Evolutionary conservation across 1,140 invertebrate genomes (phyloP).

Genomic region (Drosophila rufa): DNA sequence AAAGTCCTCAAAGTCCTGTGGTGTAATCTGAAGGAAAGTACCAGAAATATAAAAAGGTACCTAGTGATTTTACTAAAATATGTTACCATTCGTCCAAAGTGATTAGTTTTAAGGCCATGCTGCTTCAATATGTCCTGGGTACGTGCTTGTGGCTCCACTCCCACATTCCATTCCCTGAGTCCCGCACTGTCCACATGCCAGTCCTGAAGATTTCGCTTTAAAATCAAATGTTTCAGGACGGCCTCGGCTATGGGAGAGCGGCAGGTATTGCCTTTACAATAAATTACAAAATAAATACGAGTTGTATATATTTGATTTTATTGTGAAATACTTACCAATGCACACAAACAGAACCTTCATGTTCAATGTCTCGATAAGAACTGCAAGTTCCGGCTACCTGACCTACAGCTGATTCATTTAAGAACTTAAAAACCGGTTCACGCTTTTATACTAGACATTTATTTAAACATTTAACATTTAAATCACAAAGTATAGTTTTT

Average conservation of each 20-base stretch:
- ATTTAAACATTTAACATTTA: slow-evolving; percentile 21
- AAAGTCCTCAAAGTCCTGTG: slow-evolving; percentile 91
- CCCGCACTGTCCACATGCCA: slow-evolving; percentile 96
- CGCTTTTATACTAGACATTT: slow-evolving; percentile 24
- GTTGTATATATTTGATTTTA: slow-evolving; percentile 4
- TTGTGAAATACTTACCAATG: slow-evolving; percentile 60
- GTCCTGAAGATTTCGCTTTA: slow-evolving; percentile 87
- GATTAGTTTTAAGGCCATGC: slow-evolving; percentile 88
- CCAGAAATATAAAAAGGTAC: neutral
- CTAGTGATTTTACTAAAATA: no score
- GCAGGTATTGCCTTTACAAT: slow-evolving; percentile 93
- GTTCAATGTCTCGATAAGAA: slow-evolving; percentile 5
- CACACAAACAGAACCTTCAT: slow-evolving; percentile 80
- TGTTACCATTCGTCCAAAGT: slow-evolving; percentile 89
- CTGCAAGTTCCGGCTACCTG: slow-evolving; percentile 17
- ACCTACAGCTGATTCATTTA: slow-evolving; percentile 26
- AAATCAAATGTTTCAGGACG: slow-evolving; percentile 90
- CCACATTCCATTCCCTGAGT: slow-evolving; percentile 93
- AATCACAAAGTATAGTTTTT: slow-evolving; percentile 21
- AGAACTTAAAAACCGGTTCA: slow-evolving; percentile 42
- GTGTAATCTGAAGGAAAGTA: slow-evolving; percentile 87
- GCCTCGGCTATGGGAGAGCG: slow-evolving; percentile 97
- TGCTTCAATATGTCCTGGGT: slow-evolving; percentile 88
- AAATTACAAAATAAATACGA: neutral
- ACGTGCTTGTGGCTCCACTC: slow-evolving; percentile 91